A percentile compares a stretch with the other conserved stretches of the same genome.
These are phyloP conservation scores for Lasius fuliginosus DNA, from an alignment of 2,888 invertebrate genomes.

Conservation along the genomic window DNA sequence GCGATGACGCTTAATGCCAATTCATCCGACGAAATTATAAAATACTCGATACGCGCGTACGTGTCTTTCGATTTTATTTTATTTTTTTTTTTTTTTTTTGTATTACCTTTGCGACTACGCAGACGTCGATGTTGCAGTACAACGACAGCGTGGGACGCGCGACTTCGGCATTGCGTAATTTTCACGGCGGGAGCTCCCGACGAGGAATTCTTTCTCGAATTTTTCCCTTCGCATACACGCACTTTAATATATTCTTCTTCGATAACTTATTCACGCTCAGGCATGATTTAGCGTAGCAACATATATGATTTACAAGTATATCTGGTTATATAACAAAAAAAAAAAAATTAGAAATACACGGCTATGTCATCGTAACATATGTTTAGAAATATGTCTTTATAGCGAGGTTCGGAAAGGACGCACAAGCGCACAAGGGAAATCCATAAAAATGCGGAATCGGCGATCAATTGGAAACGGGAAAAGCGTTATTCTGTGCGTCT, in stretches of 20 bases:
- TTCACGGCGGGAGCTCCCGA: slow-evolving; percentile 37
- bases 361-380: not conserved
- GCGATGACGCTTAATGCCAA: slow-evolving; percentile 69
- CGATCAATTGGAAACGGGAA: slow-evolving; percentile 1
- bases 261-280: slow-evolving; percentile 38
- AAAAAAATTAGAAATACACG: not conserved
- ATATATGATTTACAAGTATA: slow-evolving; percentile 14
- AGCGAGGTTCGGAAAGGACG: not conserved
- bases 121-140: slow-evolving; percentile 43
- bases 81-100: slow-evolving; percentile 23
- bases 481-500: not conserved
- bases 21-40: slow-evolving; percentile 75
- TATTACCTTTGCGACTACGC: slow-evolving; percentile 9
- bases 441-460: slow-evolving; percentile 19
- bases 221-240: slow-evolving; percentile 38
- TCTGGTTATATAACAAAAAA: not conserved
- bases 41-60: slow-evolving; percentile 58
- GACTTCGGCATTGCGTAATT: slow-evolving; percentile 58
- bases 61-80: slow-evolving; percentile 2
- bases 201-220: slow-evolving; percentile 49
- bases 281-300: slow-evolving; percentile 39
- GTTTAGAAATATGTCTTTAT: slow-evolving; percentile 40
- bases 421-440: slow-evolving; percentile 4
- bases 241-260: slow-evolving; percentile 42
- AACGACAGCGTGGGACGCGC: slow-evolving; percentile 64